phyloP scores from a whole-genome alignment of 2,888 invertebrate species.

The Epistrophe eligans region DNA sequence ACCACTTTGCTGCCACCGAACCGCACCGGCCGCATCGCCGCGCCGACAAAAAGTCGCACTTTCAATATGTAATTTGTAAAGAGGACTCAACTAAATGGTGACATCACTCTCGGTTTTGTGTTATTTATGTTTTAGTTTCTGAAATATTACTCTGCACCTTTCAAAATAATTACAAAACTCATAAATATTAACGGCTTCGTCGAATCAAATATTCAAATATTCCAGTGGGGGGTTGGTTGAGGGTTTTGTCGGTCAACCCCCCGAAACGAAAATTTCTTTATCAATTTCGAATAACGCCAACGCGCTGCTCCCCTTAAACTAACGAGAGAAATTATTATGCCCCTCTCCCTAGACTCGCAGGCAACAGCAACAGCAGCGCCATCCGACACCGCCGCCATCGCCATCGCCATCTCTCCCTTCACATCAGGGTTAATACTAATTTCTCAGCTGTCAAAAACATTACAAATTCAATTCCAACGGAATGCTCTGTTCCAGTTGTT shows the following conservation, averaged over 20 bases:
- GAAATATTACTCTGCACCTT: slow-evolving; percentile 63
- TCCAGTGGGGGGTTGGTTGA: background rate
- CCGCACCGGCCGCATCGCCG: background rate
- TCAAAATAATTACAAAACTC: slow-evolving; percentile 73
- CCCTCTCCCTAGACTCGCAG: background rate
- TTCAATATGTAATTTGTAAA: slow-evolving; percentile 12
- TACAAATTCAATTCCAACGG: slow-evolving; percentile 45
- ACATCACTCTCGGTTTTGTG: slow-evolving; percentile 31
- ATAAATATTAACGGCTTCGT: slow-evolving; percentile 66
- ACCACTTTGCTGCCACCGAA: slow-evolving; percentile 4
- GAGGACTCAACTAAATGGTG: slow-evolving; percentile 18
- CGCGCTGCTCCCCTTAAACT: background rate
- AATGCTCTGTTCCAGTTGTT: slow-evolving; percentile 31
- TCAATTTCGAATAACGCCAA: slow-evolving; percentile 63
- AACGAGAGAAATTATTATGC: slow-evolving; percentile 22
- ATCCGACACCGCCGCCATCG: too few species aligned
- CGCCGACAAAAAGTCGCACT: slow-evolving; percentile 38
- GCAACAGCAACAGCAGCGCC: background rate
- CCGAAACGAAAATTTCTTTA: slow-evolving; percentile 37
- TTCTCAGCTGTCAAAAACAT: slow-evolving; percentile 72
- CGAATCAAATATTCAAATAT: slow-evolving; percentile 73
- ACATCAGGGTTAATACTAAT: slow-evolving; percentile 56
- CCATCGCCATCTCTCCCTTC: background rate
- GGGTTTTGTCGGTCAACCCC: slow-evolving; percentile 5
- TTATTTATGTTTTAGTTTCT: slow-evolving; percentile 56